Evolutionary conservation across 2,797 vertebrate species (phyloP).

Genomic region (Cichlasoma orientale): DNA sequence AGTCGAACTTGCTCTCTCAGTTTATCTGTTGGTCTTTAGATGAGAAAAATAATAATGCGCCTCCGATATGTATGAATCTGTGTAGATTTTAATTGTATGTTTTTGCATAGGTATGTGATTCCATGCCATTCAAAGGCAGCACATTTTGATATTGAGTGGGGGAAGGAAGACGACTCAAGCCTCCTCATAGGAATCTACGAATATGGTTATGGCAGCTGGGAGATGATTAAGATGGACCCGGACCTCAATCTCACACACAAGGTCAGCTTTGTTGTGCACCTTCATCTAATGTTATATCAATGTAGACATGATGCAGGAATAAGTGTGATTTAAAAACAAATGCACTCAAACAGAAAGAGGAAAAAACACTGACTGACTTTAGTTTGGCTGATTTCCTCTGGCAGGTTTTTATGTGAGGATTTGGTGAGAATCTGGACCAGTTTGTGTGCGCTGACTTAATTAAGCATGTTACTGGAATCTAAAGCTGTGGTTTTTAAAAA

Average conservation of each 20-base stretch:
- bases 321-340: too few species aligned
- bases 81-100: neutral
- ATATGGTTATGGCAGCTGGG: constrained; percentile 99
- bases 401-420: too few species aligned
- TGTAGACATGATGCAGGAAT: too few species aligned
- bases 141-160: constrained; percentile 98
- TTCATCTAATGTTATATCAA: too few species aligned
- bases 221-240: constrained; percentile 99
- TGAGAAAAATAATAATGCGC: neutral
- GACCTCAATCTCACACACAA: constrained; percentile 98
- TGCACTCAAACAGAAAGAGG: too few species aligned
- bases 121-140: constrained; percentile 96
- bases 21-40: neutral
- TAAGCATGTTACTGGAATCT: too few species aligned
- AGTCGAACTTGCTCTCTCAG: neutral
- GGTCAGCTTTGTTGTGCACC: constrained; percentile 71
- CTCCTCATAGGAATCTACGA: constrained; percentile 98
- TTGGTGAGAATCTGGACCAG: too few species aligned
- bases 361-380: too few species aligned
- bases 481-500: too few species aligned
- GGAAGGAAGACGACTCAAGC: constrained; percentile 96
- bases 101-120: constrained; percentile 87
- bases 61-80: neutral
- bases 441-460: too few species aligned
- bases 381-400: too few species aligned